These are phyloP conservation scores for Struthidea cinerea DNA, from an alignment of 2,113 vertebrate species.

Conservation along the genomic window DNA sequence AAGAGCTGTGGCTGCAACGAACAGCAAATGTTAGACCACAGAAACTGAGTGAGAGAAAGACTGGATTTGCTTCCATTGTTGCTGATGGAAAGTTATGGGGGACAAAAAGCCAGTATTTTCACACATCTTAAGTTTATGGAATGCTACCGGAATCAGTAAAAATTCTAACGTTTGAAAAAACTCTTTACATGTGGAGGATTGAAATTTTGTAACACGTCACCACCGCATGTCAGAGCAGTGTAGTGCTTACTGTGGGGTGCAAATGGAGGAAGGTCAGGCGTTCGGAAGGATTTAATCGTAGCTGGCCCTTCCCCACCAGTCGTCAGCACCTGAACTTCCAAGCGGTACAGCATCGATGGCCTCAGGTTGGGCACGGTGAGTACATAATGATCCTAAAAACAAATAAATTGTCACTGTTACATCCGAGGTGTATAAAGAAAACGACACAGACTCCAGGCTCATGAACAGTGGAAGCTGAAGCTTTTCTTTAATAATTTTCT, in stretches of 20 bases:
- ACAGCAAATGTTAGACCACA: not conserved
- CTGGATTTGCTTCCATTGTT: not conserved
- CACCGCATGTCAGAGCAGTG: rapidly evolving
- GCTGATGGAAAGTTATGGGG: not conserved
- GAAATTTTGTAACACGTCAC: rapidly evolving
- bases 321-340: slow-evolving; percentile 90
- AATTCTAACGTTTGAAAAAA: not conserved
- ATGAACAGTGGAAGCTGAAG: no score
- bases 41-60: not conserved
- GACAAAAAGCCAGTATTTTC: not conserved
- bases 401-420: no score
- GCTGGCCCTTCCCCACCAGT: slow-evolving; percentile 87
- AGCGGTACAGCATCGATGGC: slow-evolving; percentile 84
- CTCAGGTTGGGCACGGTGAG: slow-evolving; percentile 86
- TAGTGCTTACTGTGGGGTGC: slow-evolving; percentile 79
- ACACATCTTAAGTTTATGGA: not conserved
- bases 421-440: no score
- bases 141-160: not conserved
- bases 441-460: no score
- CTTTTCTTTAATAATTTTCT: no score
- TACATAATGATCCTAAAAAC: slow-evolving; percentile 78
- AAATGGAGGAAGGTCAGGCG: slow-evolving; percentile 74
- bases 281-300: slow-evolving; percentile 85
- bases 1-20: not conserved
- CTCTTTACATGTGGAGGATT: not conserved